phyloP scores from a whole-genome alignment of 2,113 vertebrate species.

The Hippoglossus stenolepis region DNA sequence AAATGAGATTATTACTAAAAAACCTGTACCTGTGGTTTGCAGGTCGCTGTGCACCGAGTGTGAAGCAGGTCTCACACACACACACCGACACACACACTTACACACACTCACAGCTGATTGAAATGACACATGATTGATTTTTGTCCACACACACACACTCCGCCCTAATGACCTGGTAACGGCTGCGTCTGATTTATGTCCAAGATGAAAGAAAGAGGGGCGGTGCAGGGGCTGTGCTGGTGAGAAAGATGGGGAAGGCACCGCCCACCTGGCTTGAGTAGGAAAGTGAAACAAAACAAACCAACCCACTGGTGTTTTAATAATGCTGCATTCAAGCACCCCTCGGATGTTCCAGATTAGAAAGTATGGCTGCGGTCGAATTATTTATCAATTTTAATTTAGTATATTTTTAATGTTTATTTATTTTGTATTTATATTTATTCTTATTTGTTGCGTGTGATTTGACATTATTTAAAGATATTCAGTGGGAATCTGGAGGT shows the following conservation, averaged over 20 bases:
- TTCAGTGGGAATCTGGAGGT: no score
- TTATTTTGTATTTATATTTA: no score
- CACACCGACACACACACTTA: background rate
- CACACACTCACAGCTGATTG: constrained; percentile 51
- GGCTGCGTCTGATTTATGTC: background rate
- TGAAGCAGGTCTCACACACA: no score
- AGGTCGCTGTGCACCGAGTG: background rate
- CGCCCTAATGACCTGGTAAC: background rate
- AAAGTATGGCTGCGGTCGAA: no score
- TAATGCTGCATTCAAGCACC: background rate
- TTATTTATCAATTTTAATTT: no score
- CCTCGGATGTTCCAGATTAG: background rate
- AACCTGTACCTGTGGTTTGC: constrained; percentile 27
- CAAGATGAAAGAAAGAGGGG: fast-evolving
- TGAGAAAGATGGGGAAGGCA: background rate
- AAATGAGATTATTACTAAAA: no score
- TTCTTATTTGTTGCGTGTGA: no score
- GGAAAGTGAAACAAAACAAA: background rate
- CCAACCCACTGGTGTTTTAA: background rate
- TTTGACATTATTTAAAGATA: no score
- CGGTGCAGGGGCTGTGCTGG: background rate
- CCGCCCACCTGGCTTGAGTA: constrained; percentile 24
- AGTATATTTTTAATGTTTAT: no score
- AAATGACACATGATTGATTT: constrained; percentile 12
- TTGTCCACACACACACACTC: no score